These are phyloP conservation scores for Oedothorax gibbosus DNA, from an alignment of 1,140 invertebrate species.

Conservation along the genomic window DNA sequence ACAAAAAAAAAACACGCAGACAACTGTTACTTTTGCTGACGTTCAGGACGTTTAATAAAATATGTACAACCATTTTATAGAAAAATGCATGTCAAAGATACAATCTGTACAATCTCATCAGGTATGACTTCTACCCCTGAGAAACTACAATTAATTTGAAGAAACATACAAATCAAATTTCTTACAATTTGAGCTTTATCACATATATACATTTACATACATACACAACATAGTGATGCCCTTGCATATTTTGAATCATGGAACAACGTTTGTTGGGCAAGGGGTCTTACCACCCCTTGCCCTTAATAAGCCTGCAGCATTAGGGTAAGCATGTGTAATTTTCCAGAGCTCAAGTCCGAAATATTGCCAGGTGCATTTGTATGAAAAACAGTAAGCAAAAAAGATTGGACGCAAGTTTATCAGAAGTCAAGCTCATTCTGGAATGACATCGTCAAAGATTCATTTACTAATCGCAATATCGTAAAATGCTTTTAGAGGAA, in stretches of 20 bases:
- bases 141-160: constrained; percentile 52
- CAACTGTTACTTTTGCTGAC: not conserved
- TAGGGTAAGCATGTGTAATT: too few species aligned
- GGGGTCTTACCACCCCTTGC: constrained; percentile 18
- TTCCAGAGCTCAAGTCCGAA: too few species aligned
- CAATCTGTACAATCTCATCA: constrained; percentile 57
- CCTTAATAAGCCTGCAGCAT: not conserved
- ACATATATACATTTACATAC: constrained; percentile 50
- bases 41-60: constrained; percentile 59
- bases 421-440: too few species aligned
- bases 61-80: constrained; percentile 58
- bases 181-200: constrained; percentile 59
- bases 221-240: constrained; percentile 42
- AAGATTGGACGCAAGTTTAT: too few species aligned
- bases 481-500: too few species aligned
- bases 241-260: constrained; percentile 21
- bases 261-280: constrained; percentile 36
- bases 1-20: not conserved
- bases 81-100: constrained; percentile 56
- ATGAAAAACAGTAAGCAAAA: too few species aligned
- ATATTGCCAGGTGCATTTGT: too few species aligned
- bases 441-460: too few species aligned
- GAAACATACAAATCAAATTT: constrained; percentile 62
- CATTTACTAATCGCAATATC: too few species aligned
- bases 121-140: constrained; percentile 54